Percentiles rank a stretch among this genome's conserved stretches.
Conservation (phyloP, 2,888 invertebrate genomes). For the Callyntrura sp. region DNA sequence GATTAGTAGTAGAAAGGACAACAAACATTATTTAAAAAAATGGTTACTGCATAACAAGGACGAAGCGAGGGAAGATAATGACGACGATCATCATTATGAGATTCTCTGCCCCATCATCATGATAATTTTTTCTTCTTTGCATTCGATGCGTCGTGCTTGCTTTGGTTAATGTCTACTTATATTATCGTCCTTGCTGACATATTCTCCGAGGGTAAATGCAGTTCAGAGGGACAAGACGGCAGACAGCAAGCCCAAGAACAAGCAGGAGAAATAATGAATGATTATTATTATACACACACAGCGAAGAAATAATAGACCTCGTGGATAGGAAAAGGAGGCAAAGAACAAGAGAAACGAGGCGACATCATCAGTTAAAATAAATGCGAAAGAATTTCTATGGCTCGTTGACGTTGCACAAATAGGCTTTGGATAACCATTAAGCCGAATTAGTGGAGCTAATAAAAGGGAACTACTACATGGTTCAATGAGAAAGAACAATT, state of each 20-base stretch:
- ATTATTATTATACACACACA: constrained; percentile 19
- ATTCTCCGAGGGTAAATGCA: constrained; percentile 73
- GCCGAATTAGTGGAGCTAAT: constrained; percentile 79
- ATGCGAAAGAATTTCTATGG: constrained; percentile 78
- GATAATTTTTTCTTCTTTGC: constrained; percentile 45
- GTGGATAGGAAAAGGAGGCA: constrained; percentile 50
- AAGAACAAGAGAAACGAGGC: constrained; percentile 47
- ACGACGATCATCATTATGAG: constrained; percentile 70
- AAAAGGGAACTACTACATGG: constrained; percentile 77
- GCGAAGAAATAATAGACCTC: constrained; percentile 15
- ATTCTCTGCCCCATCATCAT: constrained; percentile 63
- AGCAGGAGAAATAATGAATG: not conserved
- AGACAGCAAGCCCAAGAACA: constrained; percentile 12
- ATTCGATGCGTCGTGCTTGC: constrained; percentile 71
- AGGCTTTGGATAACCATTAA: constrained; percentile 79
- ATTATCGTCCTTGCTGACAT: constrained; percentile 54
- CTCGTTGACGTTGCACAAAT: constrained; percentile 79
- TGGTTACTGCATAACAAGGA: constrained; percentile 28
- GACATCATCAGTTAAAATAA: constrained; percentile 77
- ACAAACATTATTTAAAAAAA: constrained; percentile 52
- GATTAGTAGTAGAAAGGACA: not conserved
- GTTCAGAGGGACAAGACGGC: constrained; percentile 34
- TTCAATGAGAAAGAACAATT: constrained; percentile 79
- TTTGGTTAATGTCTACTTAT: constrained; percentile 45
- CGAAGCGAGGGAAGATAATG: constrained; percentile 57